Conservation (phyloP, 2,888 invertebrate genomes). For the Gibbula magus region DNA sequence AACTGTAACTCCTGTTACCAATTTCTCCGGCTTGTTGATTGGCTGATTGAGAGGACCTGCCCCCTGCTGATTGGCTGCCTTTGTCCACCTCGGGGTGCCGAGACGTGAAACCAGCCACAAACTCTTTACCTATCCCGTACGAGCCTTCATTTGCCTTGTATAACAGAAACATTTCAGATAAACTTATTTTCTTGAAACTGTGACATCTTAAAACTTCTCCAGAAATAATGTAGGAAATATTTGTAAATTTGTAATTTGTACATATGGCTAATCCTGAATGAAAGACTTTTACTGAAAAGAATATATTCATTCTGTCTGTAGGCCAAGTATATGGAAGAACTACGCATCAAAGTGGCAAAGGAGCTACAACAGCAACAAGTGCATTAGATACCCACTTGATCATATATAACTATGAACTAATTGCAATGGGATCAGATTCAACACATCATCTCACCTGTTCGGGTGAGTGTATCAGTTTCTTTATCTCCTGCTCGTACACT, state of each 20-base stretch:
- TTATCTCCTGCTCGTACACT: conserved; percentile 86
- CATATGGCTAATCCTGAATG: too few species aligned
- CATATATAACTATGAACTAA: too few species aligned
- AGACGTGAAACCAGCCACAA: conserved; percentile 41
- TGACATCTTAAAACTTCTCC: not conserved
- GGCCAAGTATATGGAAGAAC: too few species aligned
- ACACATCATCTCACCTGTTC: conserved; percentile 77
- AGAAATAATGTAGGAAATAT: too few species aligned
- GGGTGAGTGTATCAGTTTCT: conserved; percentile 87
- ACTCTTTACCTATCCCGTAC: conserved; percentile 47
- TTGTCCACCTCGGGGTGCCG: not conserved
- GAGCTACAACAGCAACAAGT: too few species aligned
- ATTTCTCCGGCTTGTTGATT: not conserved
- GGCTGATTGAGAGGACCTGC: not conserved
- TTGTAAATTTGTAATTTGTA: too few species aligned
- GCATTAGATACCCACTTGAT: too few species aligned
- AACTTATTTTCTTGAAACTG: not conserved
- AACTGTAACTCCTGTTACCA: not conserved
- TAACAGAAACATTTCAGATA: not conserved
- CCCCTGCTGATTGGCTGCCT: not conserved
- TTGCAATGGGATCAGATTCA: too few species aligned
- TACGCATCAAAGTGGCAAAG: too few species aligned
- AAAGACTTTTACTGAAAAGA: too few species aligned
- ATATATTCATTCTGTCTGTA: too few species aligned
- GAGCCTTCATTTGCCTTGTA: conserved; percentile 25